A percentile compares a stretch with the other conserved stretches of the same genome.
Conservation (phyloP, 2,797 vertebrate genomes). For the Neosilurus mollespiculum region DNA sequence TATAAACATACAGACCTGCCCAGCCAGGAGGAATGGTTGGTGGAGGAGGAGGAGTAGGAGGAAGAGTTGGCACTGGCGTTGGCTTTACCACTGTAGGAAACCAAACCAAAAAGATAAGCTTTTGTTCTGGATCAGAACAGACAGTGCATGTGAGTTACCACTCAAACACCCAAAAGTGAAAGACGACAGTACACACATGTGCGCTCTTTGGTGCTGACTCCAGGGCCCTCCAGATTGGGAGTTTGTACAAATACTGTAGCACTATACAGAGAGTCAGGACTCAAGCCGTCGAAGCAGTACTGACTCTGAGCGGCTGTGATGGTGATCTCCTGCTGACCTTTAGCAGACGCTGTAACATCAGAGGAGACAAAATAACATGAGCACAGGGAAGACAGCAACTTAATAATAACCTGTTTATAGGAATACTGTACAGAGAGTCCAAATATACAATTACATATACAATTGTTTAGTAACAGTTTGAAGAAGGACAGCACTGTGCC, state of each 20-base stretch:
- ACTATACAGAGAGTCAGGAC: conserved; percentile 82
- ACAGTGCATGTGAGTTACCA: neutral
- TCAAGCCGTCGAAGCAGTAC: conserved; percentile 90
- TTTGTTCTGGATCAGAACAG: neutral
- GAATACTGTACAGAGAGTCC: neutral
- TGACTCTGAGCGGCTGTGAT: conserved; percentile 86
- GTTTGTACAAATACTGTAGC: conserved; percentile 91
- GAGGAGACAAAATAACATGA: conserved; percentile 6
- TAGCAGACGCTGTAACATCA: conserved; percentile 64
- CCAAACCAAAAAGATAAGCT: conserved; percentile 19
- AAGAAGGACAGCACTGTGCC: too few species aligned
- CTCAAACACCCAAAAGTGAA: neutral
- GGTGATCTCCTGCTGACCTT: conserved; percentile 91
- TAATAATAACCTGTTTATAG: neutral
- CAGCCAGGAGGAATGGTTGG: conserved; percentile 93
- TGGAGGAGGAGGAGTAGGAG: conserved; percentile 88
- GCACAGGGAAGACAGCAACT: neutral
- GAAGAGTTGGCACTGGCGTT: conserved; percentile 84
- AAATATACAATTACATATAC: neutral
- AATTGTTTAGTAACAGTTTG: too few species aligned
- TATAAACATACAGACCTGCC: conserved; percentile 76
- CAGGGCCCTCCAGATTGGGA: conserved; percentile 91
- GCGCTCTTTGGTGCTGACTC: conserved; percentile 79
- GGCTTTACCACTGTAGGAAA: conserved; percentile 83
- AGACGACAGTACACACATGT: conserved; percentile 75